Percentiles rank a stretch among this genome's conserved stretches.
Evolutionary conservation across 1,140 invertebrate genomes (phyloP).

Genomic region (Zaprionus kolodkinae): DNA sequence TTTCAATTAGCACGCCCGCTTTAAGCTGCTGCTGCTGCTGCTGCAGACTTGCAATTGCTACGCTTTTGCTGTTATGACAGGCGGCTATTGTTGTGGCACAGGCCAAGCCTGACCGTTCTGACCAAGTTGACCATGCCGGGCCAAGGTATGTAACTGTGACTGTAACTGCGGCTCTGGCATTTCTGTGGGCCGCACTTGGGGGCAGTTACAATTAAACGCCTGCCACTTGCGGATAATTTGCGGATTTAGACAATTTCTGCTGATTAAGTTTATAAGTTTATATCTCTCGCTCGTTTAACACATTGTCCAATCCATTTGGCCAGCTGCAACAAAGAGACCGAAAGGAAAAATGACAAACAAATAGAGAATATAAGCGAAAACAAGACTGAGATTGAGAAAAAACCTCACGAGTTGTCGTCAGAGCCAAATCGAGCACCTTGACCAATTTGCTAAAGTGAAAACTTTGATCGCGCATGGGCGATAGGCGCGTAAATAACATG

Average conservation of each 20-base stretch:
- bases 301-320: slow-evolving; percentile 38
- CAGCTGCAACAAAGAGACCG: slow-evolving; percentile 31
- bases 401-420: slow-evolving; percentile 45
- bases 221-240: slow-evolving; percentile 72
- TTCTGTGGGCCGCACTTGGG: slow-evolving; percentile 51
- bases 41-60: slow-evolving; percentile 25
- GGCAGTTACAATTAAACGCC: slow-evolving; percentile 77
- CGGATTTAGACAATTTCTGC: slow-evolving; percentile 77
- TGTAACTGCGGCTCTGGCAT: slow-evolving; percentile 21
- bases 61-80: slow-evolving; percentile 53
- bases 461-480: slow-evolving; percentile 53
- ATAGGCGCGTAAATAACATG: slow-evolving; percentile 28
- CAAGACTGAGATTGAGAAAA: background rate
- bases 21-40: slow-evolving; percentile 4
- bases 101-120: slow-evolving; percentile 25
- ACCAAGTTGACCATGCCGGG: slow-evolving; percentile 18
- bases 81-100: slow-evolving; percentile 60
- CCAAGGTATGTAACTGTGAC: slow-evolving; percentile 17
- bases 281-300: slow-evolving; percentile 53
- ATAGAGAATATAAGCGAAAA: slow-evolving; percentile 8
- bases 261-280: slow-evolving; percentile 82
- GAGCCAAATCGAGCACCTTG: slow-evolving; percentile 56
- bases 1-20: slow-evolving; percentile 66
- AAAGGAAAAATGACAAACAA: slow-evolving; percentile 9
- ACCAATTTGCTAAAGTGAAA: slow-evolving; percentile 68